Percentiles rank a stretch among this genome's conserved stretches.
phyloP scores from a whole-genome alignment of 30 jellyfish, hydroid and myxozoan genomes.

The Cassiopea andromeda region DNA sequence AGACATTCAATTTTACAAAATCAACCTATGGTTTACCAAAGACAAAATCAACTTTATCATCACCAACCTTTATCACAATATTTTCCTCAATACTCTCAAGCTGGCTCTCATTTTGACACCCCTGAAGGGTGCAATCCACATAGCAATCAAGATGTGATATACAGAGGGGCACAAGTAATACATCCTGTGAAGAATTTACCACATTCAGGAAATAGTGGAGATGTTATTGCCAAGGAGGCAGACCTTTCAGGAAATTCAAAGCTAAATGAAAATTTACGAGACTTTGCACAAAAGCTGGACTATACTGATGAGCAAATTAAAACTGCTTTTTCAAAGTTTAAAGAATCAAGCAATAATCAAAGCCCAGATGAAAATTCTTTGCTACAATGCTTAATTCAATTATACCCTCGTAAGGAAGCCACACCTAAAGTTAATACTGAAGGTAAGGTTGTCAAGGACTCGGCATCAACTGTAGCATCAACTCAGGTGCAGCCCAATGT shows the following conservation, averaged over 20 bases:
- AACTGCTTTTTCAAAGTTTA: conserved; percentile 46
- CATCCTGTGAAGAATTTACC: neutral
- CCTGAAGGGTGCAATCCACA: neutral
- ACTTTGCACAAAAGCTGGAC: conserved; percentile 81
- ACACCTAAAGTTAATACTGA: conserved; percentile 38
- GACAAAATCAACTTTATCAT: conserved; percentile 5
- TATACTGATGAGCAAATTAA: conserved; percentile 66
- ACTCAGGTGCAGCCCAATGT: neutral
- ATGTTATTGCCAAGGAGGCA: conserved; percentile 2
- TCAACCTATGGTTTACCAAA: neutral
- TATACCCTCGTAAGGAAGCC: conserved; percentile 34
- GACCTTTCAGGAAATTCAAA: neutral
- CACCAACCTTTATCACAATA: neutral
- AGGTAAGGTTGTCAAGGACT: conserved; percentile 23
- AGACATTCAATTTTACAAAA: neutral
- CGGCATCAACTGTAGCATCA: neutral
- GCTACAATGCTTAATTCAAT: conserved; percentile 62
- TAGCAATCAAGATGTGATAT: neutral
- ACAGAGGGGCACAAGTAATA: neutral
- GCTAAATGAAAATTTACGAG: conserved; percentile 17
- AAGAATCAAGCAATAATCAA: neutral
- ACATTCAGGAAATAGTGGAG: neutral
- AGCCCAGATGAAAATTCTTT: conserved; percentile 64
- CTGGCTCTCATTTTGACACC: neutral
- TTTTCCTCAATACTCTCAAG: neutral